Evolutionary conservation across 2,113 vertebrate species (phyloP), one percentile per base, ranked within the genome.

Genomic region (Oncorhynchus mykiss): DNA sequence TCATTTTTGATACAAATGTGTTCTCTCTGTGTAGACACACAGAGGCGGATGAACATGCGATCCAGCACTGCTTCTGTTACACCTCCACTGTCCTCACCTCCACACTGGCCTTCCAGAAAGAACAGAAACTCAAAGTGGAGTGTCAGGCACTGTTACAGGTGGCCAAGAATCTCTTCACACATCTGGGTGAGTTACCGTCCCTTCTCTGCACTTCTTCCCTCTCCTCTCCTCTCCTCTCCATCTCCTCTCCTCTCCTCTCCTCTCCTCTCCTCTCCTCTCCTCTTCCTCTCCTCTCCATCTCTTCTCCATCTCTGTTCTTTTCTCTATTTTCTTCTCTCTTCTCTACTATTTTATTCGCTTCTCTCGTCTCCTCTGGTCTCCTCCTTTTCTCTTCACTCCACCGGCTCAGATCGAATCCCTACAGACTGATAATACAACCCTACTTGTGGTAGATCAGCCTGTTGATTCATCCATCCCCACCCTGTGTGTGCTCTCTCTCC

Each of bases 141-240:
- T 99, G 97, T 86, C 97, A 99, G 97, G 97, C 97, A 2, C 93
- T 99, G 81, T 93, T 99, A 73, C 97, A 99, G 93, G 97, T 99
- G 87, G 96, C 97, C 59, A 98, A 99, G 91, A 99, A 99, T 85
- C 97, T 99, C 87, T 99, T 99, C 91, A 99, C 97, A 51, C 97
- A 99, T 82, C 91, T 99, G 85, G 97, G 97, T 99, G 88, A 89
- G 95, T 91, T 68, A 73, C 24, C 16, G 59, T n/a, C 54, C 22
- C n/a, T 11, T 73, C 27, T 72, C 3, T n/a, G 6, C 11, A 12
- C n/a, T 70, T 25, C 13, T 62, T 80, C 1, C 14, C 64, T 22
- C 11, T 3, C 4, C 25, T 16, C 12, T 64, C 2, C 24, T 24
- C 22, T 22, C 9, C 59, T 62, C 14, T 24, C 7, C 9, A n/a